phyloP scores from a whole-genome alignment of 2,797 vertebrate genomes.

The Zenarchopterus dispar region DNA sequence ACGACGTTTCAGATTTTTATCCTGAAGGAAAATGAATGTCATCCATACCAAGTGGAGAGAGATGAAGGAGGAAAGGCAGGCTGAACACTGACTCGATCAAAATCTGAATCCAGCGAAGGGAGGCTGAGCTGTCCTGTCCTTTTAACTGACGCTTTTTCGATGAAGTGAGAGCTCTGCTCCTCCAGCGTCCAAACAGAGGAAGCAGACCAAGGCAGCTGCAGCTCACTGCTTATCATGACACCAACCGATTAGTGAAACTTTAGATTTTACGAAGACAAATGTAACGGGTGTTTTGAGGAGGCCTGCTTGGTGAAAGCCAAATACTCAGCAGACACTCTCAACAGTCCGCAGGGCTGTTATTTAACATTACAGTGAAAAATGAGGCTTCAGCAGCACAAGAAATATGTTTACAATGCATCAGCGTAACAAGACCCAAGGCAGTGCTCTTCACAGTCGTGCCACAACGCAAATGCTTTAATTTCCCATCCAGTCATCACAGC shows the following conservation, averaged over 20 bases:
- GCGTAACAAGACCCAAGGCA: no score
- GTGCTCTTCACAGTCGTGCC: no score
- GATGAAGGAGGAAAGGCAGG: slow-evolving; percentile 46
- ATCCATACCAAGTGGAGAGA: slow-evolving; percentile 44
- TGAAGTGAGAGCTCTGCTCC: slow-evolving; percentile 42
- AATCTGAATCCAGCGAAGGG: slow-evolving; percentile 46
- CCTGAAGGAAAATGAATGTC: slow-evolving; percentile 58
- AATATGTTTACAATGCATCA: no score
- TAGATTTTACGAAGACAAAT: no score
- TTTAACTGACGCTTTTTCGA: slow-evolving; percentile 66
- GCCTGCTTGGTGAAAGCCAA: slow-evolving; percentile 52
- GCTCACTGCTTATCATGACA: slow-evolving; percentile 13
- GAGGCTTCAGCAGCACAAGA: no score
- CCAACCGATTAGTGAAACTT: slow-evolving; percentile 41
- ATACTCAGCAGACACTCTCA: slow-evolving; percentile 51
- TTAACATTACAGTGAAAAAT: slow-evolving; percentile 29
- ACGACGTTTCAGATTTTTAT: slow-evolving; percentile 58
- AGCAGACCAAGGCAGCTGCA: slow-evolving; percentile 9
- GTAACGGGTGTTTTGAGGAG: slow-evolving; percentile 28
- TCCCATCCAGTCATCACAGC: no score
- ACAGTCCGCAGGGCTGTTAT: slow-evolving; percentile 27
- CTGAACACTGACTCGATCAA: slow-evolving; percentile 29
- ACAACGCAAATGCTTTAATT: no score
- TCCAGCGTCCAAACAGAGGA: slow-evolving; percentile 38
- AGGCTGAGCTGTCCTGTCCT: slow-evolving; percentile 38